Percentiles rank a stretch among this genome's conserved stretches.
Conservation (phyloP, 1,140 invertebrate genomes). For the Drosophila pallidifrons region DNA sequence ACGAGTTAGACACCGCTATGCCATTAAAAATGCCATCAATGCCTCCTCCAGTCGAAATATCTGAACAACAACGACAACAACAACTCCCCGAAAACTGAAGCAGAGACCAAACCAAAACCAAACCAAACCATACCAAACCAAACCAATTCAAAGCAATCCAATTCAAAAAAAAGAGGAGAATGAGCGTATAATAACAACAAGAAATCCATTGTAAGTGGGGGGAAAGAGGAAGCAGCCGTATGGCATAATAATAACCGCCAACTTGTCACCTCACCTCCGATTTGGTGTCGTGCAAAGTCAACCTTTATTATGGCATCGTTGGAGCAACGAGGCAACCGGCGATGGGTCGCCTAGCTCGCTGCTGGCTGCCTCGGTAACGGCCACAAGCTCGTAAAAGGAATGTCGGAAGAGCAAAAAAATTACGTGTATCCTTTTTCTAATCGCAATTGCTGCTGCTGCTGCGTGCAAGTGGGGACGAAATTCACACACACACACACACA, state of each 20-base stretch:
- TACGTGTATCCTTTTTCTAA: constrained; percentile 83
- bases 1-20: constrained; percentile 58
- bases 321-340: not conserved
- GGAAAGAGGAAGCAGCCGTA: constrained; percentile 21
- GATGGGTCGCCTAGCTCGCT: constrained; percentile 8
- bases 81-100: constrained; percentile 39
- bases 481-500: no score
- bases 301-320: constrained; percentile 50
- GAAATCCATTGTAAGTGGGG: constrained; percentile 69
- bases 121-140: constrained; percentile 46
- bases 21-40: constrained; percentile 80
- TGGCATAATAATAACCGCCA: constrained; percentile 81
- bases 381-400: constrained; percentile 60
- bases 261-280: constrained; percentile 71
- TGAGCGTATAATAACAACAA: constrained; percentile 38
- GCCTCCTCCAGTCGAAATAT: constrained; percentile 1
- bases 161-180: constrained; percentile 41
- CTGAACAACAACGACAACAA: no score
- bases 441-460: constrained; percentile 60
- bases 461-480: constrained; percentile 24
- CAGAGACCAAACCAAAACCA: constrained; percentile 20
- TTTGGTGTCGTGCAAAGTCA: constrained; percentile 18
- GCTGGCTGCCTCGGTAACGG: not conserved
- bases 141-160: constrained; percentile 65
- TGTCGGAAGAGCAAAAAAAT: constrained; percentile 58